Base-by-base conservation (phyloP, 2,888 invertebrate species). In the Blera fallax region DNA sequence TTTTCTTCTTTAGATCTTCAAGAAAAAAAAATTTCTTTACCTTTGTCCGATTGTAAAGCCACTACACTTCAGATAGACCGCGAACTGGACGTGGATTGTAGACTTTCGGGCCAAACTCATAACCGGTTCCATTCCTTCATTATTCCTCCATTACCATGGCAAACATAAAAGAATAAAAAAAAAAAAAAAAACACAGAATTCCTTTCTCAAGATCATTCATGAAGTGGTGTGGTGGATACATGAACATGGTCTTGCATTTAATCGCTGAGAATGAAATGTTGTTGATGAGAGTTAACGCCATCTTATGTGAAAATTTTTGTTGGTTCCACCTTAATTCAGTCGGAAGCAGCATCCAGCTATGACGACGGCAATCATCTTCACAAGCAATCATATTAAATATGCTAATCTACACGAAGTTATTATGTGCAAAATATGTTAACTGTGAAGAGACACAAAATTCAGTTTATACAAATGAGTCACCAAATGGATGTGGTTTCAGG, bases 181-280 rank as follows among this genome's bases (percentile, higher is more conserved):
- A n/a, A 21, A 45, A 45, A 27, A 72, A 34, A 48, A 52, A 74
- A 64, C 43, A 85, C 54, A 29, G n/a, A 80, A 85, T 85, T 85
- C 85, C 85, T 76, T 85, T 85, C 85, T 80, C 85, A 85, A 85
- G 85, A 85, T 85, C 85, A 85, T 85, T 85, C 85, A 85, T 85
- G 80, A 78, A 64, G 54, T 58, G 62, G 45, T 62, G 64, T 16
- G 24, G 64, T 16, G 24, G 48, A 67, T 40, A 48, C 64, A 77
- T 70, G 65, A 54, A 65, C 34, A 45, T 29, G 77, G 70, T 56
- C 64, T 48, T 81, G 67, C 80, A 76, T 70, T 76, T 72, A 43
- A 72, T 70, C 64, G 76, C 37, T 32, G 48, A 34, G 34, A 8
- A 54, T 45, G 45, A 27, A 52, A 32, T 37, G 27, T 67, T 73